Evolutionary conservation across 37 sponge, comb jelly and placozoan genomes (phyloP).

Genomic region (Oscarella lobularis): DNA sequence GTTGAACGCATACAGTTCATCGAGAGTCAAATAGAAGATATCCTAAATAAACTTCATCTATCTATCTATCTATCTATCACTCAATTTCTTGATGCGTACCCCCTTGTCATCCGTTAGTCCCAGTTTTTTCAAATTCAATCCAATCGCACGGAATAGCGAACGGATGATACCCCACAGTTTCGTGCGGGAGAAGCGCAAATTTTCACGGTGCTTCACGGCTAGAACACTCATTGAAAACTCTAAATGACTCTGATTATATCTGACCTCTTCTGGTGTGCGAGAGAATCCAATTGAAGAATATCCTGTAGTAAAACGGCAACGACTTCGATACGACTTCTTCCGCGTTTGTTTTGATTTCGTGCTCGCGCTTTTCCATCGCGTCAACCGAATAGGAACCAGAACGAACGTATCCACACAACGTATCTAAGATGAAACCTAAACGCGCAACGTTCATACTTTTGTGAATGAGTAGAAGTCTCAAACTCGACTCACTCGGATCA

Average conservation of each 20-base stretch:
- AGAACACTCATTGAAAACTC: too few species aligned
- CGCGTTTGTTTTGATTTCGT: conserved; percentile 28
- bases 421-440: conserved; percentile 51
- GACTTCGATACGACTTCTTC: conserved; percentile 18
- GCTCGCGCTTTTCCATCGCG: conserved; percentile 62
- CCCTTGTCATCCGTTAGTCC: conserved; percentile 31
- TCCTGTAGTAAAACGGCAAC: conserved; percentile 22
- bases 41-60: conserved; percentile 23
- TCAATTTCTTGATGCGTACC: conserved; percentile 14
- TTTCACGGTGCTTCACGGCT: conserved; percentile 80
- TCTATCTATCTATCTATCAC: neutral
- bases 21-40: conserved; percentile 77
- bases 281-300: conserved; percentile 66
- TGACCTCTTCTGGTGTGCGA: conserved; percentile 51
- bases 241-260: too few species aligned
- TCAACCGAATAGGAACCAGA: conserved; percentile 46
- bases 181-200: conserved; percentile 66
- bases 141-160: conserved; percentile 55
- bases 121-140: conserved; percentile 34
- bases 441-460: neutral
- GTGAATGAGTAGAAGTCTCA: conserved; percentile 4
- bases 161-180: conserved; percentile 68
- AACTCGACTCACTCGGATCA: conserved; percentile 42
- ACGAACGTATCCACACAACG: conserved; percentile 59
- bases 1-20: conserved; percentile 47